Evolutionary conservation across 2,888 invertebrate species (phyloP).

Genomic region (Exephanes ischioxanthus): DNA sequence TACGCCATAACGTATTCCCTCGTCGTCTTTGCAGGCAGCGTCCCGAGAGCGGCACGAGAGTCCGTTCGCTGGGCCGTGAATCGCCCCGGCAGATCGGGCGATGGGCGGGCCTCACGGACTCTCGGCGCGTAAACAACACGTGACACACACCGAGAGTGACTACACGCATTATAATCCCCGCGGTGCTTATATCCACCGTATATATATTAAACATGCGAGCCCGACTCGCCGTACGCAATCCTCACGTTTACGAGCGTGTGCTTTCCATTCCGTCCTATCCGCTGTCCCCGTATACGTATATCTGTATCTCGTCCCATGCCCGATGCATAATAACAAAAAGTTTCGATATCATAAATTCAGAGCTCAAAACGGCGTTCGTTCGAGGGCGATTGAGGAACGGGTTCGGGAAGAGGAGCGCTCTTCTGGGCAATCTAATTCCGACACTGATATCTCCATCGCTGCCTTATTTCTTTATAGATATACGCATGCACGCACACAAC

Average conservation of each 20-base stretch:
- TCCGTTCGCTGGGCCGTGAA: slow-evolving; percentile 40
- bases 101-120: slow-evolving; percentile 54
- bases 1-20: neutral
- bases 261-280: slow-evolving; percentile 1
- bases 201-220: slow-evolving; percentile 51
- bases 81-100: slow-evolving; percentile 61
- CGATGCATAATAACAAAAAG: neutral
- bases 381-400: neutral
- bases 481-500: neutral
- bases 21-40: neutral
- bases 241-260: slow-evolving; percentile 31
- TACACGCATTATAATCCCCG: slow-evolving; percentile 26
- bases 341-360: neutral
- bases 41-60: slow-evolving; percentile 45
- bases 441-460: slow-evolving; percentile 28
- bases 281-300: neutral
- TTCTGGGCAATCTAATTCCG: slow-evolving; percentile 20
- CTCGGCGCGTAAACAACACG: slow-evolving; percentile 65
- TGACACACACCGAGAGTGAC: slow-evolving; percentile 42
- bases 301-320: neutral
- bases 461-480: neutral
- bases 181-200: neutral
- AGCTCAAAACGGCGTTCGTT: neutral
- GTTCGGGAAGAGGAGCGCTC: slow-evolving; percentile 1
- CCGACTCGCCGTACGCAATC: neutral